Base-by-base conservation (phyloP, 2,113 vertebrate genomes). In the Probosciger aterrimus region DNA sequence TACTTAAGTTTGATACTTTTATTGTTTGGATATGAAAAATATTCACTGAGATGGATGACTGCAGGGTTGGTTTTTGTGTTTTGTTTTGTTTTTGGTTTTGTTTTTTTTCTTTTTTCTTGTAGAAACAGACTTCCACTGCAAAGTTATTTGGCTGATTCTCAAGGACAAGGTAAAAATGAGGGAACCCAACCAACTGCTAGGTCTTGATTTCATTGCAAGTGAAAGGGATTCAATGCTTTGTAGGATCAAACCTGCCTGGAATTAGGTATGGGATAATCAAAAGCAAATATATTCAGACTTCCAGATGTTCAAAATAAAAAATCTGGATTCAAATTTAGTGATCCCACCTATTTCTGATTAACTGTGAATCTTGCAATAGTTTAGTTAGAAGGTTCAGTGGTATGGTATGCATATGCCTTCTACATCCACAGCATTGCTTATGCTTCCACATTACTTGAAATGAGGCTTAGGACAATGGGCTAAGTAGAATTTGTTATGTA, bases 1-100 rank as follows among this genome's bases (percentile, higher is more conserved):
- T 93, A 74, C 93, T 96, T 94, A 94, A 92, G 33, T 55, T 39
- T 93, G 79, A 86, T 88, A 39, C 9, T 94, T 97, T 96, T 88
- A 93, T 90, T 91, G 39, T 82, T 80, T 88, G 55, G n/a, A 71
- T 83, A 75, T 83, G 59, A 92, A 86, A 93, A 83, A 78, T 83
- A 70, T 59, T 82, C 41, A 71, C 43, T 90, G 43, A 92, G 88
- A 93, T 83, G n/a, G 50, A 90, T 64, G 63, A 24, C 25, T 67
- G 4, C 8, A 65, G 31, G 10, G 33, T 52, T 70, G 14, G 2
- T 25, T 14, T 27, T n/a, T 33, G 8, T 3, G 1, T 33, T 60
- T 63, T 50, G 22, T 10, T 49, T 70, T 75, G 68, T n/a, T 59
- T 9, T 27, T 27, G 18, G 14, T 70, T 43, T 46, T 11, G 20